Conservation (phyloP, 2,797 vertebrate species). For the Podargus strigoides region DNA sequence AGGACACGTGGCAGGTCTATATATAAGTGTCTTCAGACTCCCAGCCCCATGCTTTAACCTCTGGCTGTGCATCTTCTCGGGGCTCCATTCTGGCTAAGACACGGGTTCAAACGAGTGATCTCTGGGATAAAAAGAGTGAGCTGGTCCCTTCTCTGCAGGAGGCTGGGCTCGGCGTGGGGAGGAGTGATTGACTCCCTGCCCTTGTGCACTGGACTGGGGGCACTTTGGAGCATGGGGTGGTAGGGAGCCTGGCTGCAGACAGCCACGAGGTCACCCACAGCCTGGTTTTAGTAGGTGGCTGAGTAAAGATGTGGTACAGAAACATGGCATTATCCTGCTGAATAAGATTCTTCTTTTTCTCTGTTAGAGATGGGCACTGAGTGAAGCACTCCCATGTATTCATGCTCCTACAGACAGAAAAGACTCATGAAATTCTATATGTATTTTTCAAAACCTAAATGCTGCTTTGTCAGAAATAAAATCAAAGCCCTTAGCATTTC, state of each 20-base stretch:
- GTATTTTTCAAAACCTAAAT: neutral
- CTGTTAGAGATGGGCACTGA: neutral
- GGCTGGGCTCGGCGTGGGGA: fast-evolving
- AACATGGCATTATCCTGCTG: neutral
- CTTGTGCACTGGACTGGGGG: fast-evolving
- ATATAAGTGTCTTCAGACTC: neutral
- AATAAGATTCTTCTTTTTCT: neutral
- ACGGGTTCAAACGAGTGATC: fast-evolving
- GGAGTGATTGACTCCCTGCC: neutral
- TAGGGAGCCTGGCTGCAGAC: neutral
- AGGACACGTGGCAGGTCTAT: neutral
- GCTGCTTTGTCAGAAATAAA: neutral
- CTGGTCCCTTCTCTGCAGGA: neutral
- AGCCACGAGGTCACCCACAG: neutral
- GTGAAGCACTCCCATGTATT: neutral
- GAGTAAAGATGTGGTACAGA: neutral
- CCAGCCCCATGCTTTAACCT: neutral
- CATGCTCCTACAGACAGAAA: fast-evolving
- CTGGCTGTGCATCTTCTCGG: neutral
- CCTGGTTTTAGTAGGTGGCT: neutral
- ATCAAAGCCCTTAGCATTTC: neutral
- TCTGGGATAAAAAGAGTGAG: neutral
- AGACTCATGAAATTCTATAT: neutral
- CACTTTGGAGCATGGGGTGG: fast-evolving
- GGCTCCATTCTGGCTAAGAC: fast-evolving